Conservation (phyloP, 2,888 invertebrate genomes). For the Phaedon cochleariae region DNA sequence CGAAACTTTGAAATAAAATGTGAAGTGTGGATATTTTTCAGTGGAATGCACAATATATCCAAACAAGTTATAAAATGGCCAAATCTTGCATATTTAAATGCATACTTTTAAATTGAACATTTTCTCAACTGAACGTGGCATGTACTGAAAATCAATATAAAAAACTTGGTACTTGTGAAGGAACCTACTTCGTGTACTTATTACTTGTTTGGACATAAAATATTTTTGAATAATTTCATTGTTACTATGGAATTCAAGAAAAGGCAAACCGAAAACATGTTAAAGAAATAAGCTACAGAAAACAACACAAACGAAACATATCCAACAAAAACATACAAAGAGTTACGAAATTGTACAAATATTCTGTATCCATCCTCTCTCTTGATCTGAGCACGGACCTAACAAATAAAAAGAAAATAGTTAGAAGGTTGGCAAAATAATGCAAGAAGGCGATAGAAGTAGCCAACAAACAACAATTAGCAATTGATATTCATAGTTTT, state of each 20-base stretch:
- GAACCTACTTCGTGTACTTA: too few species aligned
- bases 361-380: slow-evolving; percentile 30
- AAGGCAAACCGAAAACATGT: slow-evolving; percentile 23
- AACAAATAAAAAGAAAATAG: slow-evolving; percentile 28
- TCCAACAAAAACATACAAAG: slow-evolving; percentile 29
- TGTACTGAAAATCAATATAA: too few species aligned
- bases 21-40: not conserved
- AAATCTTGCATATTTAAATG: too few species aligned
- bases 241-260: slow-evolving; percentile 10
- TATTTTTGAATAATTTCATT: not conserved
- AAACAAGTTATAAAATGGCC: not conserved
- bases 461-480: not conserved
- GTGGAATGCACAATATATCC: not conserved
- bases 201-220: not conserved
- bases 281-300: slow-evolving; percentile 1
- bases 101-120: too few species aligned
- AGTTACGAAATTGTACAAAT: slow-evolving; percentile 35
- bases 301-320: slow-evolving; percentile 15
- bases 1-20: too few species aligned
- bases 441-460: not conserved
- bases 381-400: slow-evolving; percentile 30
- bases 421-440: slow-evolving; percentile 8
- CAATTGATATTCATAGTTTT: too few species aligned
- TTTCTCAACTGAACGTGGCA: too few species aligned
- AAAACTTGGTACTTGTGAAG: too few species aligned